Base-by-base conservation (phyloP, 1,140 invertebrate species). In the Myzus persicae region DNA sequence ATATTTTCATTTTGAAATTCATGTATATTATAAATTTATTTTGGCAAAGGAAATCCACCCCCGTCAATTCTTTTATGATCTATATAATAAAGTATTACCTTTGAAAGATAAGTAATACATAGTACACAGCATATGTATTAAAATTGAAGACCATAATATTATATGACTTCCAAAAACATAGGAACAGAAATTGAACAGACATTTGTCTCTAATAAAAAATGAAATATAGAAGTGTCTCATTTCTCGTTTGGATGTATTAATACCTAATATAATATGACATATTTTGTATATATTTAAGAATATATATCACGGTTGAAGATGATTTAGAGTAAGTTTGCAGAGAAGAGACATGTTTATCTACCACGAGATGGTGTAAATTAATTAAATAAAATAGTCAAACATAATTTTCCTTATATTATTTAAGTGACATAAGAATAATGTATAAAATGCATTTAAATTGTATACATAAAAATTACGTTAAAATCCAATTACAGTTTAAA, bases 1-100 rank as follows among this genome's bases (percentile, higher is more conserved):
- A 87, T 89, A 89, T 51, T 51, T 88, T 89, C 5, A 48, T 36
- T 76, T n/a, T 46, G 8, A 88, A 87, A 87, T 48, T n/a, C 42
- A 46, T n/a, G 31, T 46, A n/a, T 46, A 87, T 48, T n/a, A 44
- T 87, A 44, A n/a, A 46, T 87, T 31, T 42, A 42, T 87, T 87
- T 88, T 88, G 7, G 46, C 31, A 48, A 36, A 88, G 20, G 18
- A 11, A 51, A 51, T 88, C 11, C 44, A 24, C n/a, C 31, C 5
- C n/a, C 44, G 24, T 48, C 8, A 51, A 51, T 88, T 51, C 18
- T 88, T 88, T 24, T 88, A 88, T 24, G 18, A 38, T 20, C 44
- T 88, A 14, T 36, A 48, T 36, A 88, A n/a, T n/a, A 18, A 38
- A 88, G n/a, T 36, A 88, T 22, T 85, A 42, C 84, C 36, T 82